These are phyloP conservation scores for Labrus mixtus DNA, from an alignment of 2,113 vertebrate genomes.

Conservation along the genomic window DNA sequence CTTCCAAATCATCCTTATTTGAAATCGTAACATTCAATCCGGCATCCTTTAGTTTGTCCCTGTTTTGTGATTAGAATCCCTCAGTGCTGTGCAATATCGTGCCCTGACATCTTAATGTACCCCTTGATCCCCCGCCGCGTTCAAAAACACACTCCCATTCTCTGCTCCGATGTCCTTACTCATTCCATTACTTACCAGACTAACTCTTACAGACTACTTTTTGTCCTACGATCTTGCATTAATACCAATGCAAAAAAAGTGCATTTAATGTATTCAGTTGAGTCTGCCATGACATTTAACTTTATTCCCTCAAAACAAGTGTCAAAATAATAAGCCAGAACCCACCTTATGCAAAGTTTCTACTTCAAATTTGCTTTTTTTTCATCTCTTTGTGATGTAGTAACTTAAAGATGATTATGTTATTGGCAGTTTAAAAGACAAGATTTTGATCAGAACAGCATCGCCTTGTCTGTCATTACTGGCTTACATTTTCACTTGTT, in stretches of 20 bases:
- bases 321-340: not conserved
- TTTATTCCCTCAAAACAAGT: constrained; percentile 8
- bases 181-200: constrained; percentile 60
- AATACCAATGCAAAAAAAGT: constrained; percentile 70
- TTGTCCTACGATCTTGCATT: constrained; percentile 22
- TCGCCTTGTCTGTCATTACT: not conserved
- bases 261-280: constrained; percentile 44
- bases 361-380: too few relatives aligned
- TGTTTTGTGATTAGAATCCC: constrained; percentile 58
- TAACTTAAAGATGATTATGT: too few relatives aligned
- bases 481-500: constrained; percentile 14
- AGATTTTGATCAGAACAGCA: not conserved
- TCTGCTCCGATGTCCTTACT: constrained; percentile 35
- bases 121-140: constrained; percentile 17
- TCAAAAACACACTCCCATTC: constrained; percentile 39
- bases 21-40: constrained; percentile 39
- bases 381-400: too few relatives aligned
- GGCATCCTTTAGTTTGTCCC: constrained; percentile 48
- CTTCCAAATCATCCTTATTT: constrained; percentile 50
- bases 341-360: too few relatives aligned
- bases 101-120: constrained; percentile 46
- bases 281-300: not conserved
- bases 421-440: not conserved
- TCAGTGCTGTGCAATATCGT: constrained; percentile 46
- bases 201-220: constrained; percentile 45